These are phyloP conservation scores for Aphaenogaster ashmeadi DNA, from an alignment of 1,140 invertebrate genomes.

Conservation along the genomic window DNA sequence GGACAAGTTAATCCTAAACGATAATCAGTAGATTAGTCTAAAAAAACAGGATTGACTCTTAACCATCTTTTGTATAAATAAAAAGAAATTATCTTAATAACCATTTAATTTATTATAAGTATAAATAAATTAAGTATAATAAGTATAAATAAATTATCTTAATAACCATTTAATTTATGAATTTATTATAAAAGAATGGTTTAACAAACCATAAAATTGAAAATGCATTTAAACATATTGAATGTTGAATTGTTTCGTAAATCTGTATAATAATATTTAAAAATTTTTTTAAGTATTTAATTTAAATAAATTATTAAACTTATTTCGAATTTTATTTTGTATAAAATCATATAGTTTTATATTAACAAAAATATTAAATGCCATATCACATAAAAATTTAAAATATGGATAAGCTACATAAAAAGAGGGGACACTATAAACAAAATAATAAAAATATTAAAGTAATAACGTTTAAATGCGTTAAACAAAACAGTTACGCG, in stretches of 20 bases:
- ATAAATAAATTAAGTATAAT: too few species aligned
- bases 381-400: not conserved
- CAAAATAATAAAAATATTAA: not conserved
- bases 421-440: not conserved
- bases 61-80: not conserved
- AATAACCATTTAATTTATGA: not conserved
- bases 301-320: slow-evolving; percentile 6
- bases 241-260: not conserved
- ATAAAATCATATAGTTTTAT: not conserved
- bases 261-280: not conserved
- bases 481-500: not conserved
- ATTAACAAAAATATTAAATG: slow-evolving; percentile 6
- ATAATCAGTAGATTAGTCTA: not conserved
- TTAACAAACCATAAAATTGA: not conserved
- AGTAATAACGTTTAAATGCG: not conserved
- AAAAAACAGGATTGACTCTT: not conserved
- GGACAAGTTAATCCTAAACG: not conserved
- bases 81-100: not conserved
- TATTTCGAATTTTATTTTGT: not conserved
- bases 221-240: not conserved
- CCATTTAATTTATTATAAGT: too few species aligned
- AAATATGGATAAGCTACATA: not conserved
- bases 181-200: not conserved
- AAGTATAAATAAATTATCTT: too few species aligned
- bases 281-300: not conserved